Evolutionary conservation across 2,888 invertebrate species (phyloP), one percentile per base, ranked within the genome.

Genomic region (Drosophila nigritarsus): DNA sequence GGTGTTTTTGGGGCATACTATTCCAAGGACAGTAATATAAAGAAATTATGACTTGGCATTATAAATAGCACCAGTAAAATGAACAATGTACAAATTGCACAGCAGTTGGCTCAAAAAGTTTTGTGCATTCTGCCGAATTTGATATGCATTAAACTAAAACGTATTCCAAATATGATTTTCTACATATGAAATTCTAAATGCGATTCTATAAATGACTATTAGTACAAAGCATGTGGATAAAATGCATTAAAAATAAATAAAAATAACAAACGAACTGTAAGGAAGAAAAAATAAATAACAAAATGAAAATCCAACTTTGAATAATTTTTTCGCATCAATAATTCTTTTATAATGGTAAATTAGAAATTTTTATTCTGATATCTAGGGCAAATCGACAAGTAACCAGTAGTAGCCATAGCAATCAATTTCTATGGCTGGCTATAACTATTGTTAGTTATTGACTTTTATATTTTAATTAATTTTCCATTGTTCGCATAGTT

Each of bases 21-120:
- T 61, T 34, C 66, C 70, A 78, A 82, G 78, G 75, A 67, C 66
- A 70, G 60, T 54, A 70, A 71, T 56, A 73, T 56, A 34, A 71
- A 49, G 58, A 65, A 80, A 59, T 66, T 68, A 70, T 64, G 65
- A 65, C 51, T 62, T 79, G 60, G 38, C 58, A 66, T 64, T 56
- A 62, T 48, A 56, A 42, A 30, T 18, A 29, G 24, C 20, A 29
- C n/a, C 15, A 30, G 18, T 4, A 34, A 32, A 38, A 34, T 18
- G 15, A 34, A 38, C 32, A 40, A 53, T 30, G 36, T 45, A 42
- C 24, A 65, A 30, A 36, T 51, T 30, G n/a, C 24, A 42, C 18
- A 8, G 15, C 24, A 45, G 29, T 24, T 61, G 55, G 13, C 0
- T 32, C n/a, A 0, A 32, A 30, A 15, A 29, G 15, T 51, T 60